Base-by-base conservation (phyloP, 2,113 vertebrate species). In the Alouatta palliata region DNA sequence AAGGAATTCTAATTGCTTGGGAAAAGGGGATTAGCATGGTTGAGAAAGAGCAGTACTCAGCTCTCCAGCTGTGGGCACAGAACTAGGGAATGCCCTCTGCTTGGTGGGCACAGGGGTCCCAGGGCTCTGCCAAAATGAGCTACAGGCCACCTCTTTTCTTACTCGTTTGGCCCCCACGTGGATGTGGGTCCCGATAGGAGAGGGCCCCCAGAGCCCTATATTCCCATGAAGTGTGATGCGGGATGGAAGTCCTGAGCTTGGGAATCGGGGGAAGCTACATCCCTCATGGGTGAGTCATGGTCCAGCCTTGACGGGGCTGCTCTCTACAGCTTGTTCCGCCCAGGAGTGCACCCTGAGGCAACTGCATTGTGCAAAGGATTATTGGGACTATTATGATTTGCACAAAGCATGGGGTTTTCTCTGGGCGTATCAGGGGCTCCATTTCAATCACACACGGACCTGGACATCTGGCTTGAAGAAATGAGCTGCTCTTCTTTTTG, bases 401-500 rank as follows among this genome's bases (percentile, higher is more conserved):
- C 37, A 71, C 52, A 8, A 25, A 56, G 91, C 82, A 68, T 3
- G 23, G 91, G 90, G 73, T 47, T 95, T 87, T 45, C 87, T 54
- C 58, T 5, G 27, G 58, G 45, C 23, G 1, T 45, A 21, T 10
- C 43, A 7, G 77, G 66, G 70, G 71, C 45, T 54, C 43, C 13
- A 0, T 7, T 54, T 92, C 93, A 37, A n/a, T 88, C 86, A 84
- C 21, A 77, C 21, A 23, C 2, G 47, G 76, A 84, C 92, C 64
- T 68, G 79, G 95, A 96, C 92, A 70, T 88, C 79, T 80, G 95
- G 96, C 92, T 95, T 56, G 52, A 94, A 93, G 97, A 95, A 94
- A 76, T 20, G 89, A 96, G 94, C 96, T 75, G 77, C 81, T 97
- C 95, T 71, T 96, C 95, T 94, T 96, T 96, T 96, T 52, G 56